These are phyloP conservation scores for Fundulus diaphanus DNA, from an alignment of 2,797 vertebrate genomes.

Conservation along the genomic window DNA sequence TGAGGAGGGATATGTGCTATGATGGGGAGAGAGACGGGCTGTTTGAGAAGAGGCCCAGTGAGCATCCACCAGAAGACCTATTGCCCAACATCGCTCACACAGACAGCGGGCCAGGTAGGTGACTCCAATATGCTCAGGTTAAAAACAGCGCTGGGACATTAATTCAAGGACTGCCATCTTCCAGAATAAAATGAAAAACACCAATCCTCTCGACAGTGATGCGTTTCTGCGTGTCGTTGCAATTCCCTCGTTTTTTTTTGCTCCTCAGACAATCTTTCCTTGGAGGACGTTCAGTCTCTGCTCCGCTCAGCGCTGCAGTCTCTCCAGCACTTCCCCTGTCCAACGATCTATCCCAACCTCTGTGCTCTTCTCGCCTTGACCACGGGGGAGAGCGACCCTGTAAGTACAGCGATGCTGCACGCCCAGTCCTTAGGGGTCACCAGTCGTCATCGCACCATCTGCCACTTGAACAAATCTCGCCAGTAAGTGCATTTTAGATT, in stretches of 20 bases:
- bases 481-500: conserved; percentile 74
- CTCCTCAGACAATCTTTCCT: conserved; percentile 73
- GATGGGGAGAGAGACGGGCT: conserved; percentile 46
- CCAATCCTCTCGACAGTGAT: no score
- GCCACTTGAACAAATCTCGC: conserved; percentile 82
- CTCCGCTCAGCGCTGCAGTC: conserved; percentile 81
- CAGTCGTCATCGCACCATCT: conserved; percentile 86
- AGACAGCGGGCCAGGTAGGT: conserved; percentile 66
- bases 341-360: conserved; percentile 80
- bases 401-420: conserved; percentile 86
- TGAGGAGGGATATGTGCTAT: conserved; percentile 77
- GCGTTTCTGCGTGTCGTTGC: no score
- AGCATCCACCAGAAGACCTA: conserved; percentile 40
- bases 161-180: no score
- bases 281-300: conserved; percentile 76
- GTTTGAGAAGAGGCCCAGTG: conserved; percentile 51
- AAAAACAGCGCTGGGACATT: not conserved
- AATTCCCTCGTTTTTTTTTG: not conserved
- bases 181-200: no score
- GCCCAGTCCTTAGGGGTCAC: conserved; percentile 86
- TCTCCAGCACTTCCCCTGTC: conserved; percentile 87
- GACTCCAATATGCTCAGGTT: not conserved
- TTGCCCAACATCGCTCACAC: conserved; percentile 52
- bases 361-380: conserved; percentile 85
- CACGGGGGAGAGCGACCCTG: conserved; percentile 80